Evolutionary conservation across 2,888 invertebrate genomes (phyloP), one percentile per base, ranked within the genome.

Genomic region (Thymelicus sylvestris): DNA sequence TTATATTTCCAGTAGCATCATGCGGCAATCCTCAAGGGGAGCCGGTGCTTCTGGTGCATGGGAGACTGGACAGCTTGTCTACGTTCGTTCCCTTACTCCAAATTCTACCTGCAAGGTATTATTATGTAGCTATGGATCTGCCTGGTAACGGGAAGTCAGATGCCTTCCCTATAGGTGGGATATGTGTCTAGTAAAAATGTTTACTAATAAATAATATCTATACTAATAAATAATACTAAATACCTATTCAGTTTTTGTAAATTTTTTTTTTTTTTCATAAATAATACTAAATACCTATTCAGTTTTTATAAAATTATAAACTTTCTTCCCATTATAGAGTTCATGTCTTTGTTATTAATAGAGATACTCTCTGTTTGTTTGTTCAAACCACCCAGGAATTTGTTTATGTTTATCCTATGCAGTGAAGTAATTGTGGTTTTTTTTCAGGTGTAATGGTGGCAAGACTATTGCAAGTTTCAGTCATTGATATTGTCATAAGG

Each of bases 111-210:
- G 80, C 79, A 12, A 82, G 72, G 8, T 85, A 81, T 67, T 73
- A 87, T 70, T 92, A 88, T 78, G 91, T 92, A 0, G 87, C 79
- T 0, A n/a, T 91, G 0, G 96, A 96, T 74, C 82, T 96, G 77
- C 96, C 96, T 0, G 95, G 96, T 0, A 95, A 95, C 80, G 95
- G 96, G 0, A 86, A 85, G 44, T 95, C 95, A 0, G 93, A 94
- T 73, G 93, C 93, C 4, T 93, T 94, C 68, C 95, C 95, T 7
- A 73, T 74, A 66, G 90, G 92, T 92, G 76, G 62, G 50, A 63
- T 39, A 24, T 6, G 4, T 8, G 19, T 55, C 31, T 31, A 31
- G 1, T 5, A 31, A 10, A 19, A 52, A n/a, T n/a, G n/a, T n/a
- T n/a, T n/a, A 31, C 31, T 31, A 31, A 31, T 31, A 31, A 19